phyloP scores from a whole-genome alignment of 2,888 invertebrate genomes.

The Suillia variegata region DNA sequence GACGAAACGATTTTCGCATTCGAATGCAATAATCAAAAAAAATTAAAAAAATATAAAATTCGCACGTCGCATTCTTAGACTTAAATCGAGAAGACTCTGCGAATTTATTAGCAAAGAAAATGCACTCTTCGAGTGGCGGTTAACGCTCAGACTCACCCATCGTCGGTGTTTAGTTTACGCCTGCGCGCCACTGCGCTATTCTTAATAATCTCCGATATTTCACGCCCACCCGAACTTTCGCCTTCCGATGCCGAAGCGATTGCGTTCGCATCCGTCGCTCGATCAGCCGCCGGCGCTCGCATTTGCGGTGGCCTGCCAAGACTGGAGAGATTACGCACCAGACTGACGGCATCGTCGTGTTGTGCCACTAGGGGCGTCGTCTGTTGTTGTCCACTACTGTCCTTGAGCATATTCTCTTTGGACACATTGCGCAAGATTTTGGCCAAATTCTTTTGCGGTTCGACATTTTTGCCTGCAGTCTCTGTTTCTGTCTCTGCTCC shows the following conservation, averaged over 20 bases:
- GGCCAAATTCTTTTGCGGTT: constrained; percentile 51
- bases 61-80: no score
- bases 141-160: constrained; percentile 62
- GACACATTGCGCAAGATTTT: constrained; percentile 52
- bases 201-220: constrained; percentile 62
- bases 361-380: constrained; percentile 26
- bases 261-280: constrained; percentile 18
- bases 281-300: not conserved
- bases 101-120: not conserved
- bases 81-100: no score
- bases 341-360: constrained; percentile 56
- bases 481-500: constrained; percentile 4
- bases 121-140: not conserved
- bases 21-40: not conserved
- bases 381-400: constrained; percentile 13
- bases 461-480: no score
- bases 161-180: constrained; percentile 60
- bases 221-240: constrained; percentile 63
- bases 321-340: constrained; percentile 57
- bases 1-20: no score
- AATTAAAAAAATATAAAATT: not conserved
- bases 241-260: constrained; percentile 60
- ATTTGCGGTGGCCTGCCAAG: constrained; percentile 42
- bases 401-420: constrained; percentile 47
- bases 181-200: constrained; percentile 62